These are phyloP conservation scores for Epicampocera succincta DNA, from an alignment of 2,888 invertebrate genomes.

Conservation along the genomic window DNA sequence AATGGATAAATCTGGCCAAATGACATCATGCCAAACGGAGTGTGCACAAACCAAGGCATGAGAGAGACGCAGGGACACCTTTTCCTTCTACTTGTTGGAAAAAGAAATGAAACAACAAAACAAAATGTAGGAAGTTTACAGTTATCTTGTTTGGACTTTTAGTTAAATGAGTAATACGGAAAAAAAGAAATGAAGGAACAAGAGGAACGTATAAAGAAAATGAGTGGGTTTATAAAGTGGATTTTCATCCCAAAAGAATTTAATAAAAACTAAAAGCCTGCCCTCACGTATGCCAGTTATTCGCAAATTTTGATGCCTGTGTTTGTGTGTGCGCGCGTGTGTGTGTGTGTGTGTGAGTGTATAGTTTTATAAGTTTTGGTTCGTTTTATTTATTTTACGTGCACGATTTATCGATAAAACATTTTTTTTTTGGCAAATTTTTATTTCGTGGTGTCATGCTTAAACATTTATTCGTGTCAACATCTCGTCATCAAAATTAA, in stretches of 20 bases:
- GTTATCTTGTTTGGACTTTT: background rate
- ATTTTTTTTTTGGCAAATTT: constrained; percentile 36
- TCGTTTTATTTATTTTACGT: constrained; percentile 51
- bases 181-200: too few species aligned
- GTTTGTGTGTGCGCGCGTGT: background rate
- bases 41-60: background rate
- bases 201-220: background rate
- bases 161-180: background rate
- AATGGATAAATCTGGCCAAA: constrained; percentile 49
- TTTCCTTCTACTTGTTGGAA: background rate
- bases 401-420: constrained; percentile 69
- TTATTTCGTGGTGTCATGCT: constrained; percentile 50
- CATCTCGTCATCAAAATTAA: constrained; percentile 33
- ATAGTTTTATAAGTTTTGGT: background rate
- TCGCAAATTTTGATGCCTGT: background rate
- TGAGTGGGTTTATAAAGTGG: background rate
- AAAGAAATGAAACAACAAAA: background rate
- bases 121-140: background rate
- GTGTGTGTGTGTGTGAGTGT: background rate
- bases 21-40: constrained; percentile 43
- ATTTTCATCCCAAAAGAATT: constrained; percentile 1
- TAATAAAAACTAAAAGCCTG: background rate
- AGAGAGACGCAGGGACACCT: background rate
- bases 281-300: background rate
- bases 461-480: constrained; percentile 46